Percentiles rank a stretch among this genome's conserved stretches.
Evolutionary conservation across 1,140 invertebrate species (phyloP).

Genomic region (Drosophila mauritiana): DNA sequence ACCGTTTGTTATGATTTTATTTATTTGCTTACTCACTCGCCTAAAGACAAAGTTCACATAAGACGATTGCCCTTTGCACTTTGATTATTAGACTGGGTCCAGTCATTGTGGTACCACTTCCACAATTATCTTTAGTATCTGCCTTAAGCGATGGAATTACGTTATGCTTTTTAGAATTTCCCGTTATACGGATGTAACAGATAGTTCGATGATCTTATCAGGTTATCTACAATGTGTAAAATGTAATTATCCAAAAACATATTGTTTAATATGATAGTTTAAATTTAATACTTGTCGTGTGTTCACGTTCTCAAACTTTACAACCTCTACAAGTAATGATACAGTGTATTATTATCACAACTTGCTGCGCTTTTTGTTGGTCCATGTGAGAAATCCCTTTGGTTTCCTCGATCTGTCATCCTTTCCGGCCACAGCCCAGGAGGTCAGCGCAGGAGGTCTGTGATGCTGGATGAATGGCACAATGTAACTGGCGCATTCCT

Average conservation of each 20-base stretch:
- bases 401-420: neutral
- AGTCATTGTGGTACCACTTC: neutral
- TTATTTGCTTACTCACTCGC: neutral
- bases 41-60: neutral
- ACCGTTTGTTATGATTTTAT: neutral
- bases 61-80: neutral
- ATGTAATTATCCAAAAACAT: too few species aligned
- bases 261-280: neutral
- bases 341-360: conserved; percentile 8
- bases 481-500: conserved; percentile 86
- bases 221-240: neutral
- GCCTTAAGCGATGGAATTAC: neutral
- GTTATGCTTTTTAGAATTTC: neutral
- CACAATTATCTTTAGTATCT: neutral
- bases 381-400: conserved; percentile 16
- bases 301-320: too few species aligned
- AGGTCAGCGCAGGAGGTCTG: conserved; percentile 35
- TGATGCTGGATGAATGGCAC: conserved; percentile 85
- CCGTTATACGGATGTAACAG: neutral
- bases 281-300: neutral
- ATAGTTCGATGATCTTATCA: neutral
- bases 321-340: neutral
- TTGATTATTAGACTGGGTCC: conserved; percentile 1
- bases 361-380: conserved; percentile 27
- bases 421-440: conserved; percentile 38